These are phyloP conservation scores for Drosophila barbarae DNA, from an alignment of 2,888 invertebrate genomes.

Conservation along the genomic window DNA sequence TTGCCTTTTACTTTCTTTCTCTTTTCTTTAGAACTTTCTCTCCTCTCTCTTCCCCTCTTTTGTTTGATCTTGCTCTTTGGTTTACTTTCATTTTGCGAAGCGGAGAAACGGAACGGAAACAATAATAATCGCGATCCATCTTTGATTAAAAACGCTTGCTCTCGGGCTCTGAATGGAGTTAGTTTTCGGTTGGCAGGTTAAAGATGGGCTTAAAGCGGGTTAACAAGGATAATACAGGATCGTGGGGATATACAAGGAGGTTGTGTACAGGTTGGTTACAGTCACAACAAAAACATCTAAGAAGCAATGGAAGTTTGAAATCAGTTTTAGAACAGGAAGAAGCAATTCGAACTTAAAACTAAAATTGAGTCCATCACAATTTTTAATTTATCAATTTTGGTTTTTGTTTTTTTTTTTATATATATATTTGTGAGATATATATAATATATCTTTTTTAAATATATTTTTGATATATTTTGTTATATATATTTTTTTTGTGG, in stretches of 20 bases:
- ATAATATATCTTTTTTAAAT: constrained; percentile 4
- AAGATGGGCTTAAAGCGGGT: constrained; percentile 7
- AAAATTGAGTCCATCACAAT: constrained; percentile 78
- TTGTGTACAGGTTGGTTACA: constrained; percentile 9
- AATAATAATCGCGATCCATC: constrained; percentile 68
- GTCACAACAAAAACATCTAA: constrained; percentile 37
- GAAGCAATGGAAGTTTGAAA: constrained; percentile 26
- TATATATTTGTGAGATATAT: background rate
- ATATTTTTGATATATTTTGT: constrained; percentile 11
- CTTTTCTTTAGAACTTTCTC: background rate
- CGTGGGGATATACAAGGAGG: constrained; percentile 4
- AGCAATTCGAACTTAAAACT: constrained; percentile 65
- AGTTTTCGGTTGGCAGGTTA: background rate
- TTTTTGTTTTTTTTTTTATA: constrained; percentile 1
- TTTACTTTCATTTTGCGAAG: constrained; percentile 35
- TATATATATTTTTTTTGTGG: constrained; percentile 15
- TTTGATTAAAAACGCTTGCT: constrained; percentile 80
- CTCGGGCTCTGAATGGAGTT: constrained; percentile 30
- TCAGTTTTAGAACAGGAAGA: constrained; percentile 38
- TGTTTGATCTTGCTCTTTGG: background rate
- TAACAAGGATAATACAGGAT: background rate
- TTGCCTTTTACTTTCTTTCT: constrained; percentile 5
- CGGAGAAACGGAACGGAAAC: constrained; percentile 56
- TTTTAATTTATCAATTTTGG: constrained; percentile 68
- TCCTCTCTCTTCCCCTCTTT: background rate